Evolutionary conservation across 2,888 invertebrate species (phyloP), one percentile per base, ranked within the genome.

Genomic region (Euspilapteryx auroguttella): DNA sequence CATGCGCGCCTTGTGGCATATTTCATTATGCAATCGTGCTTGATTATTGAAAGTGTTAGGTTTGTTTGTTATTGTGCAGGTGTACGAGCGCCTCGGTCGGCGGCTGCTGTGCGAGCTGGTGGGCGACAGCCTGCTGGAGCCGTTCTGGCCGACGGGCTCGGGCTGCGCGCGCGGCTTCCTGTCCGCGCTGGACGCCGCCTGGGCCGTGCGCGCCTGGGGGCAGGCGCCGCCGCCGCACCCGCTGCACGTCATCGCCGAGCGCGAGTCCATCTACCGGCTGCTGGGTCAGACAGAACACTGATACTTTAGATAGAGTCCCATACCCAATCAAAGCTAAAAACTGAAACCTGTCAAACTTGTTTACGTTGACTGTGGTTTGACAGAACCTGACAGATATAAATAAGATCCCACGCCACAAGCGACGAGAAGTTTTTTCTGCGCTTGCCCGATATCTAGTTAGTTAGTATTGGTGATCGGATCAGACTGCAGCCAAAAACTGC

Each of bases 111-210:
- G 92, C 75, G 89, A 87, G 44, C 80, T 99, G 29, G 97, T 98
- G 2, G 98, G 98, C 1, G 98, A 99, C 68, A 95, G 94, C 57
- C 76, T 98, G 30, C 79, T 98, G 14, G 98, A 98, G 81, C 94
- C 94, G 0, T 99, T 99, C 66, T 99, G 99, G 98, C 99, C 98
- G 4, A 97, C 96, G 1, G 99, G 99, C 0, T 96, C 96, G 3
- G 99, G 99, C 1, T 96, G 96, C 71, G 98, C 97, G 0, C 82
- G 98, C 31, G 98, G 98, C 9, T 98, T 98, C 61, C 79, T 99
- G 2, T 94, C 95, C 12, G 92, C 94, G 3, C 81, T 98, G 62
- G 98, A 99, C 75, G 90, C 96, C 0, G 94, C 93, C 9, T 99
- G 98, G 94, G 91, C 94, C 36, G 86, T 97, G 32, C 83, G 90